phyloP scores from a whole-genome alignment of 2,888 invertebrate genomes.

The Latrodectus elegans region DNA sequence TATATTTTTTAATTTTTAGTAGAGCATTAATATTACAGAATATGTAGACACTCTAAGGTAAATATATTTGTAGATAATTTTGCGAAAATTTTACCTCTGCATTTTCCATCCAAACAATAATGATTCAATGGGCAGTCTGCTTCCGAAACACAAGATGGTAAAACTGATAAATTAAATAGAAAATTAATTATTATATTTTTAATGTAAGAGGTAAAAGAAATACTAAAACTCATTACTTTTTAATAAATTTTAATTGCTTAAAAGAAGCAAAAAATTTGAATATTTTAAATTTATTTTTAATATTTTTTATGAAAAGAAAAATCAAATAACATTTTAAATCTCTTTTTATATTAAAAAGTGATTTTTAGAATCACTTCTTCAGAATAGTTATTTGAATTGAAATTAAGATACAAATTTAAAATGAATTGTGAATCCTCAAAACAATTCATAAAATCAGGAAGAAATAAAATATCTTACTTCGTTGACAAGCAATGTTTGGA shows the following conservation, averaged over 20 bases:
- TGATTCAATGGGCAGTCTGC: slow-evolving; percentile 72
- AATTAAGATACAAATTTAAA: no score
- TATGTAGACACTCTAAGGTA: no score
- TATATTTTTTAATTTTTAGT: not conserved
- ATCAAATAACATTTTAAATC: no score
- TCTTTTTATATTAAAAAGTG: no score
- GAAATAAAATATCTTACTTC: slow-evolving; percentile 39
- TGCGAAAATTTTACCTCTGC: slow-evolving; percentile 67
- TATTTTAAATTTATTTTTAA: no score
- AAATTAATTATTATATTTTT: not conserved
- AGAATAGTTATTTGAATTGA: no score
- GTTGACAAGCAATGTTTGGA: slow-evolving; percentile 69
- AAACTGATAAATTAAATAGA: slow-evolving; percentile 31
- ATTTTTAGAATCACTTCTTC: no score
- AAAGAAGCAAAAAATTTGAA: not conserved
- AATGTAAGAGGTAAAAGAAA: not conserved
- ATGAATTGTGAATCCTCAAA: no score
- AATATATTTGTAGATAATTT: no score
- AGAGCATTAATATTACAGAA: no score
- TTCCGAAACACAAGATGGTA: slow-evolving; percentile 72
- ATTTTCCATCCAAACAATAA: slow-evolving; percentile 73
- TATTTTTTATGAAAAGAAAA: no score
- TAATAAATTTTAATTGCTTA: not conserved
- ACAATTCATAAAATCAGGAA: no score
- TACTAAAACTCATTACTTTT: not conserved